These are phyloP conservation scores for Diarsia brunnea DNA, from an alignment of 2,888 invertebrate genomes.

Conservation along the genomic window DNA sequence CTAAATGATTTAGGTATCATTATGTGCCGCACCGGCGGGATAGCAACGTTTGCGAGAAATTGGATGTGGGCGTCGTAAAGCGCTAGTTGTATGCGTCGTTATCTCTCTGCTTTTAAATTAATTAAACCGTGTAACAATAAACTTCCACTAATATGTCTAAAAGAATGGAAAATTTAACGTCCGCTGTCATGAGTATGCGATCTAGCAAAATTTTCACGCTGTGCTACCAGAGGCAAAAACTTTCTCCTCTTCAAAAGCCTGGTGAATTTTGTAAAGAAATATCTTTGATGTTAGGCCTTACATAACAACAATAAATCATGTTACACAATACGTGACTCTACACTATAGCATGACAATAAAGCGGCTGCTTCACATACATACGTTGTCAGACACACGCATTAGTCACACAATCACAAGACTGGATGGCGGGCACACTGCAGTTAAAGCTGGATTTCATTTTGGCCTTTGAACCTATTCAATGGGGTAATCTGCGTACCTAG, in stretches of 20 bases:
- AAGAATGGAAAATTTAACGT: constrained; percentile 17
- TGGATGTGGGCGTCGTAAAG: constrained; percentile 66
- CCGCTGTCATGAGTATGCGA: constrained; percentile 28
- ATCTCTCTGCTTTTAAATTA: constrained; percentile 60
- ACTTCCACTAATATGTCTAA: constrained; percentile 49
- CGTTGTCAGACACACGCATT: constrained; percentile 68
- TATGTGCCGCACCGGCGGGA: constrained; percentile 53
- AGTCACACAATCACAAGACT: constrained; percentile 72
- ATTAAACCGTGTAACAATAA: constrained; percentile 55
- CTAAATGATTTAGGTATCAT: constrained; percentile 67
- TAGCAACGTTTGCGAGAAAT: constrained; percentile 65
- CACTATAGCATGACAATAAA: constrained; percentile 54
- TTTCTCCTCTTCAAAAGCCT: constrained; percentile 17
- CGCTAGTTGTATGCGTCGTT: constrained; percentile 56
- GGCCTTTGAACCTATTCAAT: constrained; percentile 77
- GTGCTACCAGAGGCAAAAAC: constrained; percentile 5
- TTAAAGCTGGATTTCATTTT: constrained; percentile 81
- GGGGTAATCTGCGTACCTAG: constrained; percentile 74
- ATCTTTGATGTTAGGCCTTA: constrained; percentile 39
- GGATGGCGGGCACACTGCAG: constrained; percentile 78
- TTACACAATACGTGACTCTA: constrained; percentile 57
- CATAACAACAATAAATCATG: constrained; percentile 63
- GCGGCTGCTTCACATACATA: constrained; percentile 55
- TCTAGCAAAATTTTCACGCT: constrained; percentile 9
- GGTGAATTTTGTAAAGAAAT: constrained; percentile 24